Percentiles rank a stretch among this genome's conserved stretches.
phyloP scores from a whole-genome alignment of 2,888 invertebrate genomes.

The Laspeyria flexula region DNA sequence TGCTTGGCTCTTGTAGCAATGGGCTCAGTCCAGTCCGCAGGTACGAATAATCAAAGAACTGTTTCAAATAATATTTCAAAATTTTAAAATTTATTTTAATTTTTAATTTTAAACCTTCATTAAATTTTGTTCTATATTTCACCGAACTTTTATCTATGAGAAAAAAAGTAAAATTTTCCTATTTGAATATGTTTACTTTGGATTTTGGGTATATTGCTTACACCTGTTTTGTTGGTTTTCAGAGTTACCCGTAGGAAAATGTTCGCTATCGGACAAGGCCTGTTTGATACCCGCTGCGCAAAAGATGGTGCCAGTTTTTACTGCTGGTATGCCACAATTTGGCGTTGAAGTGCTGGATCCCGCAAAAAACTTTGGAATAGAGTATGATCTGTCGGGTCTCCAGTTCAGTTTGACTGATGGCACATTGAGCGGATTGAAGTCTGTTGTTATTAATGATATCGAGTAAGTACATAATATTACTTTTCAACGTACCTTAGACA shows the following conservation, averaged over 20 bases:
- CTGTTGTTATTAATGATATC: slow-evolving; percentile 21
- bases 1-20: neutral
- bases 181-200: too few species aligned
- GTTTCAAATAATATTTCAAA: too few species aligned
- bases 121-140: too few species aligned
- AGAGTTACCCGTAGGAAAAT: slow-evolving; percentile 36
- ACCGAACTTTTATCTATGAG: too few species aligned
- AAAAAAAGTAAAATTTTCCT: too few species aligned
- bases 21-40: neutral
- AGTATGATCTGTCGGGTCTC: slow-evolving; percentile 51
- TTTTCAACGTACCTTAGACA: too few species aligned
- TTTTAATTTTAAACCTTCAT: too few species aligned
- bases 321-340: slow-evolving; percentile 46
- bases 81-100: too few species aligned
- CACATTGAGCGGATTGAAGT: slow-evolving; percentile 38
- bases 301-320: slow-evolving; percentile 42
- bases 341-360: slow-evolving; percentile 47
- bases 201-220: too few species aligned
- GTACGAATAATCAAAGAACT: neutral
- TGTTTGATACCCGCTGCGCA: slow-evolving; percentile 43
- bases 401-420: slow-evolving; percentile 43
- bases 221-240: too few species aligned
- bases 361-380: slow-evolving; percentile 45
- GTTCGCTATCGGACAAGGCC: slow-evolving; percentile 34
- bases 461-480: slow-evolving; percentile 21